Evolutionary conservation across 2,888 invertebrate genomes (phyloP).

Genomic region (Tanaodytes sp.): DNA sequence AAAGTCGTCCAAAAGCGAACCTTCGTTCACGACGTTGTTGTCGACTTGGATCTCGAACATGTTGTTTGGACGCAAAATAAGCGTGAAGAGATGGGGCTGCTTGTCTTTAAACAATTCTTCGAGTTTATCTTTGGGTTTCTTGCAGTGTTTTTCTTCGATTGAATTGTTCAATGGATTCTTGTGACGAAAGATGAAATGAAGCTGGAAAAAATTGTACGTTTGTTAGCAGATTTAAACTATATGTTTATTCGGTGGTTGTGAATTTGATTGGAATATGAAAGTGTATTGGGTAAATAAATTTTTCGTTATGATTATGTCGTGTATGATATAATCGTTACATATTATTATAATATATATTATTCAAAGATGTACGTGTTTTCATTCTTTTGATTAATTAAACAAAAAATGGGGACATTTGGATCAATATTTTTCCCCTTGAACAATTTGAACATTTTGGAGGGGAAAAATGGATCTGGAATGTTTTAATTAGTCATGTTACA

Average conservation of each 20-base stretch:
- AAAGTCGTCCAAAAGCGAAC: slow-evolving; percentile 90
- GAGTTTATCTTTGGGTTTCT: slow-evolving; percentile 88
- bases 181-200: slow-evolving; percentile 93
- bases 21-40: slow-evolving; percentile 86
- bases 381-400: no score
- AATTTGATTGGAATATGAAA: not conserved
- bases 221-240: not conserved
- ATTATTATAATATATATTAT: no score
- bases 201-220: slow-evolving; percentile 70
- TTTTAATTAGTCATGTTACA: no score
- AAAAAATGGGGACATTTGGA: no score
- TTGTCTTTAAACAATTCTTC: slow-evolving; percentile 94
- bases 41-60: slow-evolving; percentile 88
- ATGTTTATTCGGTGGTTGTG: not conserved
- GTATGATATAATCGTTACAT: no score
- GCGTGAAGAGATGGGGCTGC: slow-evolving; percentile 89
- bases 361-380: no score
- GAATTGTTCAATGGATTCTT: slow-evolving; percentile 93
- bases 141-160: slow-evolving; percentile 95
- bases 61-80: slow-evolving; percentile 86
- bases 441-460: no score
- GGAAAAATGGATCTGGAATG: no score
- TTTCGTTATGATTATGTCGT: no score
- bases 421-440: no score
- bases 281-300: no score